Evolutionary conservation across 1,140 invertebrate species (phyloP), one percentile per base, ranked within the genome.

Genomic region (Solenopsis invicta): DNA sequence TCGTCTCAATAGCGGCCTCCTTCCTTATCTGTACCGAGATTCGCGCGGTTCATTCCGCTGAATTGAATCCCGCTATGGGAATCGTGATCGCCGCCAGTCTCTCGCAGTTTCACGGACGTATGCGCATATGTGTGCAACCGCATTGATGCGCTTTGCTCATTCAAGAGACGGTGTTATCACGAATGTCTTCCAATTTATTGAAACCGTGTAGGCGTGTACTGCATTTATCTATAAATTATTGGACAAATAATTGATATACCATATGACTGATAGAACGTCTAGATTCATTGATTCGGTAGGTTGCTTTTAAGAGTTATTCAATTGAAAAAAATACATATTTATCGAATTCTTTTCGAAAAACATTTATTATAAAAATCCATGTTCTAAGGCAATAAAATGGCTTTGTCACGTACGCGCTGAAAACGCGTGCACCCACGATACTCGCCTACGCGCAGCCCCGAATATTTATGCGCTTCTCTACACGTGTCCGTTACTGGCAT

Each of bases 1-100:
- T 90, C 78, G 59, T 67, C 61, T 85, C 85, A 89, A 91, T 87
- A 71, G 80, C 78, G 69, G 76, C 77, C 84, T 90, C 89, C 93
- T 94, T 90, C 89, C 93, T 94, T 94, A 94, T 94, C 93, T 94
- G 90, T 84, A 80, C 89, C 86, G 87, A 93, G 92, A 94, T 94
- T 94, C 92, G 93, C 93, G 93, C 91, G 91, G 89, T 52, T 77
- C 88, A 61, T 21, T 85, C 74, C 56, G 52, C 78, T 86, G 80
- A 90, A 90, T 90, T 90, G 89, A 90, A 88, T 90, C 52, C 71
- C 86, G 62, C 76, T 86, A 74, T 90, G 89, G 89, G 89, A 90
- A 90, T 90, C 75, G 89, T 85, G 85, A 87, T 85, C 88, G 69
- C 29, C 88, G 69, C 29, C 72, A 69, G 88, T 59, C 75, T 85